These are phyloP conservation scores for Glossophaga mutica DNA, from an alignment of 2,797 vertebrate species.

Conservation along the genomic window DNA sequence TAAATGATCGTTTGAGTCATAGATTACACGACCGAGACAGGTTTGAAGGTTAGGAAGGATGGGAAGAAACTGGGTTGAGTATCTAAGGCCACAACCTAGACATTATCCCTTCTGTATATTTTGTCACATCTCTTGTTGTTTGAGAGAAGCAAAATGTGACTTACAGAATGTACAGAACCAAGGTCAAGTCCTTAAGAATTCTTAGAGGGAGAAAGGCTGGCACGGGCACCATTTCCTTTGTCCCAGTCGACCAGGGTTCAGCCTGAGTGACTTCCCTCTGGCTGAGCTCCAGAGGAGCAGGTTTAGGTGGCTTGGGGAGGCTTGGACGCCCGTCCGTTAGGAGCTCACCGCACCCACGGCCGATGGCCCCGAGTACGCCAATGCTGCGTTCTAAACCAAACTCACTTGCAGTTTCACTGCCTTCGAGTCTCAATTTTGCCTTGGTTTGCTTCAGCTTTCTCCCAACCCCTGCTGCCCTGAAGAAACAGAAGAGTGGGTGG, in stretches of 20 bases:
- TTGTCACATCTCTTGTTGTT: background rate
- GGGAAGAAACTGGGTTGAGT: background rate
- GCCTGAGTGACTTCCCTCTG: background rate
- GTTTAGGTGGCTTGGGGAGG: background rate
- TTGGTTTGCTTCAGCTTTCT: background rate
- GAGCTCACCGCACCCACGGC: background rate
- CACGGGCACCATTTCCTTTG: background rate
- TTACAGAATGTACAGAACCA: background rate
- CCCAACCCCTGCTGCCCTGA: background rate
- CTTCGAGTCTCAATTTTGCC: background rate
- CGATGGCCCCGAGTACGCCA: background rate
- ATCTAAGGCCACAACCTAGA: background rate
- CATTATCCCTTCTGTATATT: background rate
- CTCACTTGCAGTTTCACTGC: background rate
- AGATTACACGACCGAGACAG: background rate
- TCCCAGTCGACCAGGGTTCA: background rate
- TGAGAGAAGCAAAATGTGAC: background rate
- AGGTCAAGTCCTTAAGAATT: background rate
- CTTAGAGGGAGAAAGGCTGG: background rate
- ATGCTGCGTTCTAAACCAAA: rapidly evolving
- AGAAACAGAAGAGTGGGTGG: background rate
- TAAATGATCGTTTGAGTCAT: slow-evolving; percentile 63
- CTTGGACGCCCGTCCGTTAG: background rate
- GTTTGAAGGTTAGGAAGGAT: slow-evolving; percentile 10
- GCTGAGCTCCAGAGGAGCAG: background rate